Percentiles rank a stretch among this genome's conserved stretches.
Evolutionary conservation across 1,140 invertebrate genomes (phyloP).

Genomic region (Calephelis nemesis): DNA sequence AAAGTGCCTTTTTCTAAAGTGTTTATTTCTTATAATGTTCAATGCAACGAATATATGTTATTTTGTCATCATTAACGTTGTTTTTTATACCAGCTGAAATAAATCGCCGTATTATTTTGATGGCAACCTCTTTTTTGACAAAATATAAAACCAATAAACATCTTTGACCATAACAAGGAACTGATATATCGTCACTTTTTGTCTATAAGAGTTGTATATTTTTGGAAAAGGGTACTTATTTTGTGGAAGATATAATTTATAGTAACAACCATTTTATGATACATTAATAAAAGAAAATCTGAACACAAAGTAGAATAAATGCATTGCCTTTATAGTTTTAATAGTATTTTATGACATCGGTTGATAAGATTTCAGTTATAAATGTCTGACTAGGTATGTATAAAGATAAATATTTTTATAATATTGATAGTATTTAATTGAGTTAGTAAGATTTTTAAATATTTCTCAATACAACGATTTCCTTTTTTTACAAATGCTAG

Average conservation of each 20-base stretch:
- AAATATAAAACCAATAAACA: too few relatives aligned
- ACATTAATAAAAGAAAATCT: constrained; percentile 14
- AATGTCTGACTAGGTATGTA: constrained; percentile 60
- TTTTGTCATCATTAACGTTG: too few relatives aligned
- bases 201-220: too few relatives aligned
- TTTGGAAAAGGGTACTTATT: background rate
- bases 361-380: constrained; percentile 12
- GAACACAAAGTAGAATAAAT: constrained; percentile 12
- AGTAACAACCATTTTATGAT: background rate
- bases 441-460: constrained; percentile 48
- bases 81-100: too few relatives aligned
- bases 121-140: too few relatives aligned
- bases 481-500: too few relatives aligned
- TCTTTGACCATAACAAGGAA: too few relatives aligned
- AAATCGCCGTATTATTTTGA: too few relatives aligned
- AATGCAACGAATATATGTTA: too few relatives aligned
- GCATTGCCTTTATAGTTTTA: constrained; percentile 21
- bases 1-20: background rate
- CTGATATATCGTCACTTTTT: too few relatives aligned
- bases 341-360: constrained; percentile 17
- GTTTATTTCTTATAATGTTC: too few relatives aligned
- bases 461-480: constrained; percentile 59
- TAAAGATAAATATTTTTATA: constrained; percentile 76
- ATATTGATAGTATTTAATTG: constrained; percentile 66
- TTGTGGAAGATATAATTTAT: background rate